Percentiles rank a stretch among this genome's conserved stretches.
Conservation (phyloP, 2,113 vertebrate genomes). For the Peromyscus californicus region DNA sequence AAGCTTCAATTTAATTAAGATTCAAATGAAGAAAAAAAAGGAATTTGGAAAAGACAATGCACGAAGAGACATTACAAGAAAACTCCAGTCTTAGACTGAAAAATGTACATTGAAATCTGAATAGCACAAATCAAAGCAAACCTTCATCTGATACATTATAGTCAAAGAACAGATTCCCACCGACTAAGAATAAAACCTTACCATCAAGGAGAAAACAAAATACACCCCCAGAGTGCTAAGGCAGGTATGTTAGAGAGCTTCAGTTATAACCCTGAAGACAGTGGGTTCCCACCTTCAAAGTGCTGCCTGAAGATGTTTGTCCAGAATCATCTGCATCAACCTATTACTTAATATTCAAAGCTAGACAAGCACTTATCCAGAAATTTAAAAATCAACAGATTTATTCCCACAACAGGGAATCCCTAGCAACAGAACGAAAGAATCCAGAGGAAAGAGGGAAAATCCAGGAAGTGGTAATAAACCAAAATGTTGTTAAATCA, state of each 20-base stretch:
- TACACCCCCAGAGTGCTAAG: background rate
- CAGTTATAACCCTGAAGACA: background rate
- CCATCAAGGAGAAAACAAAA: background rate
- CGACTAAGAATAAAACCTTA: background rate
- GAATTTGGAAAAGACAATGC: constrained; percentile 25
- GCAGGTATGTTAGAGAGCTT: background rate
- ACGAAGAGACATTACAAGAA: background rate
- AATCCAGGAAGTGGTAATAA: background rate
- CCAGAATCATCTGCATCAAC: background rate
- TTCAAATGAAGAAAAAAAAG: constrained; percentile 32
- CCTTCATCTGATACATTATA: background rate
- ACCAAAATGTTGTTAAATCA: background rate
- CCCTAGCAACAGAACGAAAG: background rate
- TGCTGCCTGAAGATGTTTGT: background rate
- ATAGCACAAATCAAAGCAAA: background rate
- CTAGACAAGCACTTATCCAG: background rate
- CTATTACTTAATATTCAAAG: background rate
- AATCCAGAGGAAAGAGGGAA: background rate
- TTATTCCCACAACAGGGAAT: background rate
- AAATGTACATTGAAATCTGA: background rate
- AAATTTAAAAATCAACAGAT: background rate
- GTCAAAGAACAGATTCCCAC: background rate
- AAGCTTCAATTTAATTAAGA: constrained; percentile 28
- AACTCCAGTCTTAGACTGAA: background rate
- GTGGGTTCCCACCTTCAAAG: background rate